A percentile compares a stretch with the other conserved stretches of the same genome.
phyloP scores from a whole-genome alignment of 2,797 vertebrate species.

The Lophius americanus region DNA sequence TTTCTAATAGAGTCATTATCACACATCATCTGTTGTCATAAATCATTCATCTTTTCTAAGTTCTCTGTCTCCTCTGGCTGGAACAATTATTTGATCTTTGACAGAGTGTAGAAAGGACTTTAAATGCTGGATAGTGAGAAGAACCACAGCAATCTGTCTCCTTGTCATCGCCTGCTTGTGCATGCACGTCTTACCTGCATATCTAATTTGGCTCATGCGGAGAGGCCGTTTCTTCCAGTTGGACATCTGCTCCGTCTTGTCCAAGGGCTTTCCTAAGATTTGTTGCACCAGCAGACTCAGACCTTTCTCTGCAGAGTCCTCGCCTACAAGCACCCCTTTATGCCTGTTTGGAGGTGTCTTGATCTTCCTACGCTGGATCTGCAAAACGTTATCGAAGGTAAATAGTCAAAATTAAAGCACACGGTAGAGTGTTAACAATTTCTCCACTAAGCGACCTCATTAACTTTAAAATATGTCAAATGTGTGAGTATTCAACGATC shows the following conservation, averaged over 20 bases:
- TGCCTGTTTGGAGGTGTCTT: slow-evolving; percentile 20
- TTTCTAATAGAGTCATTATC: no score
- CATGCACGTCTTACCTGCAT: slow-evolving; percentile 82
- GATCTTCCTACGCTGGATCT: slow-evolving; percentile 72
- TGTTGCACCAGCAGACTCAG: slow-evolving; percentile 89
- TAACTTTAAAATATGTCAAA: background rate
- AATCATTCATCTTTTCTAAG: no score
- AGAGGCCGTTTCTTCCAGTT: slow-evolving; percentile 91
- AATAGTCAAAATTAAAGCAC: background rate
- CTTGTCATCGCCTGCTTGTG: slow-evolving; percentile 42
- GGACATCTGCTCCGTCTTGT: slow-evolving; percentile 90
- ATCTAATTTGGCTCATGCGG: slow-evolving; percentile 85
- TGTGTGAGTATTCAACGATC: background rate
- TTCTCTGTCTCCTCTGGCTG: no score
- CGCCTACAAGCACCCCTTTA: slow-evolving; percentile 70
- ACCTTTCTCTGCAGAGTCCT: slow-evolving; percentile 78
- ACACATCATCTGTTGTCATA: no score
- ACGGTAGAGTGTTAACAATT: background rate
- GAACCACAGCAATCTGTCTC: slow-evolving; percentile 52
- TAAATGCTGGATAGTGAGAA: slow-evolving; percentile 39
- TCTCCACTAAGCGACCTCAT: background rate
- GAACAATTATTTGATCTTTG: no score
- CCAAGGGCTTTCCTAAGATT: slow-evolving; percentile 86
- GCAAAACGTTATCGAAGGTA: background rate
- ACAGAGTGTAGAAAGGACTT: slow-evolving; percentile 51